These are phyloP conservation scores for Dicyrtomina minuta DNA, from an alignment of 2,888 invertebrate genomes.

Conservation along the genomic window DNA sequence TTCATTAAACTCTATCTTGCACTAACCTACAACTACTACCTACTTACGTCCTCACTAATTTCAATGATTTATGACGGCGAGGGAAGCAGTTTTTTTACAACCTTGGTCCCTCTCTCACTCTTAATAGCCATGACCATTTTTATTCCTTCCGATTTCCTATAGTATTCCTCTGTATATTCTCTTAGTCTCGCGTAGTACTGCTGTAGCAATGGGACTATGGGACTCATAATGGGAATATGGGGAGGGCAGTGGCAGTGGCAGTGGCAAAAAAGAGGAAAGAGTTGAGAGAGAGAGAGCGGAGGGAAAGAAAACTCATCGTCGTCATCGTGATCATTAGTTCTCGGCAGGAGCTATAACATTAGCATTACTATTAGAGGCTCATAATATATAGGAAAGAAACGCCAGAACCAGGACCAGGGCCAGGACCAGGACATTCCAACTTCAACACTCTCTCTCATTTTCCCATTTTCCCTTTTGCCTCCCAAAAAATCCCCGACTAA, in stretches of 20 bases:
- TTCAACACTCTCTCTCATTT: too few species aligned
- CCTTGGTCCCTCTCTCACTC: neutral
- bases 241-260: too few species aligned
- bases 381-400: too few species aligned
- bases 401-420: too few species aligned
- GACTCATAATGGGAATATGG: too few species aligned
- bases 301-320: conserved; percentile 15
- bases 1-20: neutral
- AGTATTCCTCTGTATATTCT: neutral
- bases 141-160: neutral
- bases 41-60: conserved; percentile 17
- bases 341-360: neutral
- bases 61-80: conserved; percentile 18
- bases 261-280: too few species aligned
- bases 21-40: neutral
- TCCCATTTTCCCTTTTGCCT: too few species aligned
- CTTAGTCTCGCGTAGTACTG: neutral
- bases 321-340: conserved; percentile 17
- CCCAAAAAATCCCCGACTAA: too few species aligned
- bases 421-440: too few species aligned
- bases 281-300: conserved; percentile 3
- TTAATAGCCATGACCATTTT: conserved; percentile 15
- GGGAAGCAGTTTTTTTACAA: neutral
- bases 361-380: too few species aligned
- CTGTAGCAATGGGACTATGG: neutral